Conservation (phyloP, 2,113 vertebrate species). For the Syrrhaptes paradoxus region DNA sequence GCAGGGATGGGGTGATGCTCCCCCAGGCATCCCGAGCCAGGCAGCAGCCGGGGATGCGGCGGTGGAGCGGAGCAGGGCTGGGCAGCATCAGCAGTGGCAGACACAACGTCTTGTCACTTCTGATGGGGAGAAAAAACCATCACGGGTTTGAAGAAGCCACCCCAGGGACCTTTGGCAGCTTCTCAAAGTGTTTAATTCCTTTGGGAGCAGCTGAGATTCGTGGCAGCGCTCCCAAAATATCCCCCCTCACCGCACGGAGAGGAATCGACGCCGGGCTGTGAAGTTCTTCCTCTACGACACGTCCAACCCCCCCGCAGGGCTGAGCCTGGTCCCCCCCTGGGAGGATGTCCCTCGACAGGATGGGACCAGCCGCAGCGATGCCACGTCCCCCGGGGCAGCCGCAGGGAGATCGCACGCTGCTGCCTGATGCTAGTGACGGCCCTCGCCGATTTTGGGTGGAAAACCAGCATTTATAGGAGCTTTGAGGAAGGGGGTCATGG, state of each 20-base stretch:
- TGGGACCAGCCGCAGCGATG: fast-evolving
- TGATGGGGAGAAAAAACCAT: not conserved
- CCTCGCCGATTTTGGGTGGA: fast-evolving
- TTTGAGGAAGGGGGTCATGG: not conserved
- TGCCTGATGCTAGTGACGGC: fast-evolving
- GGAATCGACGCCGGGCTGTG: fast-evolving
- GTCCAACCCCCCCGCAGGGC: not conserved
- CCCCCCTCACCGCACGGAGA: fast-evolving
- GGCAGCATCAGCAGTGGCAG: not conserved
- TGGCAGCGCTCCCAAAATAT: not conserved
- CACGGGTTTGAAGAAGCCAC: not conserved
- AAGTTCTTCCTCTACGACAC: not conserved
- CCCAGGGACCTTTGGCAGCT: not conserved
- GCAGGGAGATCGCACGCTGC: not conserved
- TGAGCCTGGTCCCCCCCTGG: not conserved
- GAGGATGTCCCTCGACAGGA: not conserved
- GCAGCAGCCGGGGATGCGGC: too few species aligned
- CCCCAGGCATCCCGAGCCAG: fast-evolving
- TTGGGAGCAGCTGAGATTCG: not conserved
- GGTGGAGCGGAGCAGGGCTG: not conserved
- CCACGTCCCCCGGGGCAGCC: fast-evolving
- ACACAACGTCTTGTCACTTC: not conserved
- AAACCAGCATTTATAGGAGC: not conserved
- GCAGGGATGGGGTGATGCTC: fast-evolving
- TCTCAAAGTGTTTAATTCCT: not conserved